A percentile compares a stretch with the other conserved stretches of the same genome.
Evolutionary conservation across 2,113 vertebrate species (phyloP).

Genomic region (Pimephales promelas): DNA sequence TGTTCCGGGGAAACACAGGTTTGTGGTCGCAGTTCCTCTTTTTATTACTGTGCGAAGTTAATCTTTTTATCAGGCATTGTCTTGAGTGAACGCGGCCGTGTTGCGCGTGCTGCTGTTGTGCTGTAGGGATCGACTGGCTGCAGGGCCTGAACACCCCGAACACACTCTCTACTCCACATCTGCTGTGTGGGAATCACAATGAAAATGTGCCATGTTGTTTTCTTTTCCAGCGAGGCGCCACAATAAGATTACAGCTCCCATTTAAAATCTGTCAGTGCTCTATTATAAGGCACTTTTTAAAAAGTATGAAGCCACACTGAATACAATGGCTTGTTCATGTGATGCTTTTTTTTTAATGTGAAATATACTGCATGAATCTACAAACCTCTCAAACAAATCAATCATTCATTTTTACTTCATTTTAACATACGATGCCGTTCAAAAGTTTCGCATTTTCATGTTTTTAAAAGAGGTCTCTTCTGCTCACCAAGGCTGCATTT

Average conservation of each 20-base stretch:
- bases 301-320: not conserved
- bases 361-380: not conserved
- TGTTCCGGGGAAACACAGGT: conserved; percentile 40
- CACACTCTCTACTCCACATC: conserved; percentile 51
- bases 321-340: not conserved
- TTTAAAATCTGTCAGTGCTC: conserved; percentile 31
- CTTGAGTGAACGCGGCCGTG: too few species aligned
- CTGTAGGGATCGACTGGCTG: conserved; percentile 44
- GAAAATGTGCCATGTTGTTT: conserved; percentile 47
- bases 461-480: too few species aligned
- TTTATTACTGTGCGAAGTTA: conserved; percentile 28
- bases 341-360: too few species aligned
- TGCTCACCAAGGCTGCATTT: too few species aligned
- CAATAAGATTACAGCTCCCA: conserved; percentile 36
- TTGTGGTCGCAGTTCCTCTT: conserved; percentile 57
- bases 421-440: too few species aligned
- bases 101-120: conserved; percentile 27
- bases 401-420: not conserved
- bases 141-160: conserved; percentile 47
- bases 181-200: conserved; percentile 55
- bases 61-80: conserved; percentile 44
- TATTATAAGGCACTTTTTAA: conserved; percentile 28
- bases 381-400: not conserved
- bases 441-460: too few species aligned
- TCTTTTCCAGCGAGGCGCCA: conserved; percentile 42